phyloP scores from a whole-genome alignment of 2,797 vertebrate genomes.

The Microtus agrestis region DNA sequence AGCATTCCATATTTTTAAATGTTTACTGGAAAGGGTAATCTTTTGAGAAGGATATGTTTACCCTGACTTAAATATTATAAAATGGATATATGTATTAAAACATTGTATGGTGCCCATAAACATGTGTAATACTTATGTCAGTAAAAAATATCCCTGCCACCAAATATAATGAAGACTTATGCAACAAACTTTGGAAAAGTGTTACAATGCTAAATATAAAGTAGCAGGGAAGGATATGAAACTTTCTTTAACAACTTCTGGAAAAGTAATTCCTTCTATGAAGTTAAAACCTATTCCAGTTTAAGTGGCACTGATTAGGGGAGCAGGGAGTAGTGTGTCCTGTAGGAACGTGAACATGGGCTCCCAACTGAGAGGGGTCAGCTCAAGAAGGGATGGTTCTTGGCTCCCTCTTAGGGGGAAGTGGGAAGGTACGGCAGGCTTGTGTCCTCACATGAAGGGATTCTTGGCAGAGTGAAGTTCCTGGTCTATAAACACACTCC shows the following conservation, averaged over 20 bases:
- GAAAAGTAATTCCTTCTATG: neutral
- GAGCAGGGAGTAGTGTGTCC: no score
- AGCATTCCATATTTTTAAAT: neutral
- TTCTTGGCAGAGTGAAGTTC: neutral
- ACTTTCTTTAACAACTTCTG: neutral
- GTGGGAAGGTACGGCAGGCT: neutral
- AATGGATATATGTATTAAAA: neutral
- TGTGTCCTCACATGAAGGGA: neutral
- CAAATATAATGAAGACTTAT: neutral
- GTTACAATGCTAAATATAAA: neutral
- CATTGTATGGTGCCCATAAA: neutral
- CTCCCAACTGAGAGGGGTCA: rapidly evolving
- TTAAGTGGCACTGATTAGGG: no score
- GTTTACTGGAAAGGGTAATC: neutral
- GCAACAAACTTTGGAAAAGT: neutral
- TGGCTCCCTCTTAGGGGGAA: neutral
- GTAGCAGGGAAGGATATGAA: neutral
- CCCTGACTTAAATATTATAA: neutral
- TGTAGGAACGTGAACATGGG: neutral
- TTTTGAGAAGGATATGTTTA: neutral
- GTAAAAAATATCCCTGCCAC: neutral
- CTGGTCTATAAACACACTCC: neutral
- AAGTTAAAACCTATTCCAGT: neutral
- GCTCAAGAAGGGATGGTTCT: neutral
- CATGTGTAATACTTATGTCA: neutral